Base-by-base conservation (phyloP, 2,888 invertebrate species). In the Limnephilus marmoratus region DNA sequence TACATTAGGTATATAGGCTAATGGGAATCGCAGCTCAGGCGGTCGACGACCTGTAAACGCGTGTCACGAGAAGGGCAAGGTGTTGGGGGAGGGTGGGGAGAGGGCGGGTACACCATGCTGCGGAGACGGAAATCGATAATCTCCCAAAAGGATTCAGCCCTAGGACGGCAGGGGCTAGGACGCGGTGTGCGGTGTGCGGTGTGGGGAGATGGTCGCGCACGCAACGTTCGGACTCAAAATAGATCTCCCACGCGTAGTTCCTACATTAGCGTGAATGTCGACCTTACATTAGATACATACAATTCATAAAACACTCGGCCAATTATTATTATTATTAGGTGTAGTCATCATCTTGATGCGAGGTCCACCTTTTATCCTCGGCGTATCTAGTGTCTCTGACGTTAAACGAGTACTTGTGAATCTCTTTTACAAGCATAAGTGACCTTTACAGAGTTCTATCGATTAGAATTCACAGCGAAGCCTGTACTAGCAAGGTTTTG, bases 61-160 rank as follows among this genome's bases (percentile, higher is more conserved):
- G 90, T 91, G 90, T 91, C 85, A 12, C 37, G 68, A 34, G 83
- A 90, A 90, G 90, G 90, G 53, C 90, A 83, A 81, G 90, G 90
- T 81, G 81, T 41, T 24, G 81, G 81, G 80, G 68, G 83, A 83
- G 89, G 80, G 86, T 49, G 86, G 80, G 68, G 89, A 49, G 80
- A 53, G 83, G 82, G 83, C 53, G 53, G 91, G 53, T 68, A 83
- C 91, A 85, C 80, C 90, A 90, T 87, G 91, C 37, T 49, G 91
- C 85, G 90, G 90, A 68, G 86, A 83, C 87, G 92, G 88, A 91
- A 91, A 92, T 90, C 90, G 92, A 89, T 90, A 90, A 92, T 88
- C 89, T 86, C 90, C 82, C 68, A 49, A 92, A 91, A 92, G 92
- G 90, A 92, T 92, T 89, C 82, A 45, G 91, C 91, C 91, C 89